Base-by-base conservation (phyloP, 1,140 invertebrate genomes). In the Stegodyphus dumicola region DNA sequence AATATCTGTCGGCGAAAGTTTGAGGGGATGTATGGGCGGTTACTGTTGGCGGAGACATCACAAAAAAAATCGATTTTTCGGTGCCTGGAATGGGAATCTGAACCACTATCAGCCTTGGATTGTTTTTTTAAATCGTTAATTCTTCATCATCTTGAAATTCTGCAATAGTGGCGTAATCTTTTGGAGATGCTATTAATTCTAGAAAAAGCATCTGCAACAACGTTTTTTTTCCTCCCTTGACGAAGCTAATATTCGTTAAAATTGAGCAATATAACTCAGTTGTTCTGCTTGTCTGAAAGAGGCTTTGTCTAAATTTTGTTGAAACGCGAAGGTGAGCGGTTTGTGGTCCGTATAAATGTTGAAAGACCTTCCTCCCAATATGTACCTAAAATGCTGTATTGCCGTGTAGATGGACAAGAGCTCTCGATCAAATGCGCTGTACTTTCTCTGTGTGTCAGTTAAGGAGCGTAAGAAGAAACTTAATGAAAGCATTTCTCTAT, bases 151-250 rank as follows among this genome's bases (percentile, higher is more conserved):
- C 53, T 69, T 86, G 83, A 18, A 18, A 85, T 33, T 60, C 53
- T 51, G 33, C 33, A 6, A 86, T 85, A 67, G 48, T 51, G 6
- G 86, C 65, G 15, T 87, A 86, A 54, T 51, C 65, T 9, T 56
- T 49, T 48, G 74, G 56, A 76, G 7, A 83, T 66, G 48, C 10
- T 54, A 33, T 54, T 10, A 18, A 85, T 80, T n/a, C 80, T 51
- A 15, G 86, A 87, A 33, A 86, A 49, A 17, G 86, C 60, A 64
- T 87, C 86, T n/a, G 86, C 85, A 64, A 86, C 56, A 56, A 77
- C 74, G 70, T 92, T 91, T 6, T 89, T 86, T 4, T 86, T 76
- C n/a, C n/a, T 9, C 91, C 91, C 3, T 87, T 48, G 33, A 92
- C 87, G 85, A 91, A 88, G 13, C 85, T 54, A 66, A 91, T 90